A percentile compares a stretch with the other conserved stretches of the same genome.
These are phyloP conservation scores for Brotula barbata DNA, from an alignment of 2,797 vertebrate genomes.

Conservation along the genomic window DNA sequence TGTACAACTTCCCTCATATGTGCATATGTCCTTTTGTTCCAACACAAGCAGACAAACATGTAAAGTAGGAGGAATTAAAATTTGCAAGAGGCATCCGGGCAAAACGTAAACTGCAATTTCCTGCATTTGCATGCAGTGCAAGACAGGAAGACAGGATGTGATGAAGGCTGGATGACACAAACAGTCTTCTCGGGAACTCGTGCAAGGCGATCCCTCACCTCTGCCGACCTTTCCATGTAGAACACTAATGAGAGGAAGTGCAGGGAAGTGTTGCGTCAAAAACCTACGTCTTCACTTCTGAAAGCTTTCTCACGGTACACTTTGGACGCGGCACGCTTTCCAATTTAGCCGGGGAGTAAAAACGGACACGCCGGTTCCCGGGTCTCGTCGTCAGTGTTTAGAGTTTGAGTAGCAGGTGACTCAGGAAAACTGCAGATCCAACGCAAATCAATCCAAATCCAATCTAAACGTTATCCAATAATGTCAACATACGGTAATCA, in stretches of 20 bases:
- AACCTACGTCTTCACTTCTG: conserved; percentile 34
- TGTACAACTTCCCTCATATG: conserved; percentile 40
- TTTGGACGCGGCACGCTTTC: conserved; percentile 38
- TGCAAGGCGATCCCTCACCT: conserved; percentile 26
- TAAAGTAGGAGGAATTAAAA: not conserved
- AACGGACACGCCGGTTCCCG: conserved; percentile 1
- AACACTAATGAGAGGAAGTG: conserved; percentile 49
- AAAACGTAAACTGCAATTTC: conserved; percentile 44
- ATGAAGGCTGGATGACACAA: conserved; percentile 49
- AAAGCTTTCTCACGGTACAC: conserved; percentile 51
- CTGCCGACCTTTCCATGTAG: conserved; percentile 35
- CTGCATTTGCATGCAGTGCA: conserved; percentile 49
- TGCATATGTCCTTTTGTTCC: not conserved
- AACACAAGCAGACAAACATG: conserved; percentile 1
- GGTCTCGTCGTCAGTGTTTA: conserved; percentile 1
- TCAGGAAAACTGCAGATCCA: not conserved
- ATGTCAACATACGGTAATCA: not conserved
- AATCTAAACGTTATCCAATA: not conserved
- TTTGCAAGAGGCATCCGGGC: not conserved
- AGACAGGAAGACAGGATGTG: conserved; percentile 57
- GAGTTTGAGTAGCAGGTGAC: not conserved
- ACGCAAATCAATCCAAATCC: no score
- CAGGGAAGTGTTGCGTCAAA: conserved; percentile 45
- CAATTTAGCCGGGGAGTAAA: conserved; percentile 24
- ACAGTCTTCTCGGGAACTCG: conserved; percentile 44